Percentiles rank a stretch among this genome's conserved stretches.
phyloP scores from a whole-genome alignment of 2,113 vertebrate genomes.

The Mustela lutreola region DNA sequence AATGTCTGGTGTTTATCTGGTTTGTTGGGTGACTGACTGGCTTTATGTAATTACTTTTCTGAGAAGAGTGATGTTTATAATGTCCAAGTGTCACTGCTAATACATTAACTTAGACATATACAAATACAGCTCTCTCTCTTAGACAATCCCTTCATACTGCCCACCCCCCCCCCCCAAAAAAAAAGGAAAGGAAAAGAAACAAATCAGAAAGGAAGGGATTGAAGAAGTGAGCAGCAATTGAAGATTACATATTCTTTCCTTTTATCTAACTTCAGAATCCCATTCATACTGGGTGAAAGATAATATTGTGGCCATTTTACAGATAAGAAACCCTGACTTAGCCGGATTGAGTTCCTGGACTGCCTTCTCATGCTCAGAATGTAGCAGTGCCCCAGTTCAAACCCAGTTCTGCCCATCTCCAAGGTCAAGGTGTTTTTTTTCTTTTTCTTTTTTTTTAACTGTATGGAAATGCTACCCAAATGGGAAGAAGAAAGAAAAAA shows the following conservation, averaged over 20 bases:
- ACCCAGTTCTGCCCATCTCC: not conserved
- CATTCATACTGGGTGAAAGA: not conserved
- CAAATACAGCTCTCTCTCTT: not conserved
- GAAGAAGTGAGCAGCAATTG: not conserved
- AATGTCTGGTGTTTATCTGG: not conserved
- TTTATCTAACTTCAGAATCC: conserved; percentile 52
- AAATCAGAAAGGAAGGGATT: not conserved
- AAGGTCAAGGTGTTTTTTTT: not conserved
- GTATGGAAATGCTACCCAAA: not conserved
- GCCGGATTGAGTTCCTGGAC: not conserved
- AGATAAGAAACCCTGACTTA: conserved; percentile 26
- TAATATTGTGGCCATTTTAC: not conserved
- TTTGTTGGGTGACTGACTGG: conserved; percentile 1
- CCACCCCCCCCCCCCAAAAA: not conserved
- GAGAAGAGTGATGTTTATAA: conserved; percentile 38
- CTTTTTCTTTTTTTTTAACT: not conserved
- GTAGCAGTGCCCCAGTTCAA: not conserved
- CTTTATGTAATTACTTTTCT: conserved; percentile 54
- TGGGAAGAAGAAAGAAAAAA: not conserved
- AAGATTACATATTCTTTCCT: not conserved
- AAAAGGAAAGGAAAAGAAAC: not conserved
- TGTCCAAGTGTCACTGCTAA: conserved; percentile 16
- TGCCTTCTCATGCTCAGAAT: conserved; percentile 23
- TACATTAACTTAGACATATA: not conserved
- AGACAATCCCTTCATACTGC: not conserved